Evolutionary conservation across 2,113 vertebrate genomes (phyloP).

Genomic region (Pangasianodon gigas): DNA sequence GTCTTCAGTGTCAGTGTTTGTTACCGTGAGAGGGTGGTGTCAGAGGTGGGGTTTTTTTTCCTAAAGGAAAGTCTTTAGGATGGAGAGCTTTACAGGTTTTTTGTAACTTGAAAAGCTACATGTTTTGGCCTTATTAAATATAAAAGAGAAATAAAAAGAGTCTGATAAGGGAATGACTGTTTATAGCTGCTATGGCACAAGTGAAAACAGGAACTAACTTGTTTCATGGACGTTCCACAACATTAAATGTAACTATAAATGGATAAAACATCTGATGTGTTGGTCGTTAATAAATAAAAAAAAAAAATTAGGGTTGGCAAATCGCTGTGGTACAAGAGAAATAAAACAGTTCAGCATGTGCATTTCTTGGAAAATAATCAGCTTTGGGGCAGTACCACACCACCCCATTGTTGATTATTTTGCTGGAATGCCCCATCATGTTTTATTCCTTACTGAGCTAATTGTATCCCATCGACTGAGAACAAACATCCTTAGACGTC

Average conservation of each 20-base stretch:
- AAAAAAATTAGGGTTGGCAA: not conserved
- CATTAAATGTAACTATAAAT: not conserved
- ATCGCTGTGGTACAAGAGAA: not conserved
- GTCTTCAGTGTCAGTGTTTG: not conserved
- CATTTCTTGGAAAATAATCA: not conserved
- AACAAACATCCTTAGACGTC: not conserved
- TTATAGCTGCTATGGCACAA: not conserved
- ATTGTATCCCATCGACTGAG: not conserved
- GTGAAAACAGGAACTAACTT: not conserved
- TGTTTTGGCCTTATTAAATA: not conserved
- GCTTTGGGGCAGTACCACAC: not conserved
- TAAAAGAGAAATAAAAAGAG: not conserved
- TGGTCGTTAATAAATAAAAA: not conserved
- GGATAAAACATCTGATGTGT: not conserved
- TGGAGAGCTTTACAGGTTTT: not conserved
- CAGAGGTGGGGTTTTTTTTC: not conserved
- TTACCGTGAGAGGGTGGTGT: not conserved
- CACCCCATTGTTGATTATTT: not conserved
- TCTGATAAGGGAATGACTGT: not conserved
- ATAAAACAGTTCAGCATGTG: not conserved
- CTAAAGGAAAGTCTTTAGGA: not conserved
- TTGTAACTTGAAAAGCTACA: not conserved
- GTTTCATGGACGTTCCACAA: not conserved
- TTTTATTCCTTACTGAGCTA: not conserved
- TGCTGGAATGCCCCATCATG: not conserved